Evolutionary conservation across 2,888 invertebrate species (phyloP).

Genomic region (Dicyrtoma fusca): DNA sequence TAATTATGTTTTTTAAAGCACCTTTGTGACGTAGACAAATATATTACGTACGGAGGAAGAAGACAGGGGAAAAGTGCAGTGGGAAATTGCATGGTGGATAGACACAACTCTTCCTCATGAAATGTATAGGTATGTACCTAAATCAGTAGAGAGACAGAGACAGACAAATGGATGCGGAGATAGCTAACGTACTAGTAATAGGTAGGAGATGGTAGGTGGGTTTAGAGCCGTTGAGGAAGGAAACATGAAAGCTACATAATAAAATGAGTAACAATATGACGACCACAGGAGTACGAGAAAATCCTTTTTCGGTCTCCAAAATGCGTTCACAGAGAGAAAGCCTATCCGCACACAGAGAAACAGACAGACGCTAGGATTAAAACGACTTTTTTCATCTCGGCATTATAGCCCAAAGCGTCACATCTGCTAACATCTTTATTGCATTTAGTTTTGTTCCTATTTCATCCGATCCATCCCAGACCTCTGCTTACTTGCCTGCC

Average conservation of each 20-base stretch:
- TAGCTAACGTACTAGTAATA: not conserved
- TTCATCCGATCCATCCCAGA: slow-evolving; percentile 27
- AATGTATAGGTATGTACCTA: too few species aligned
- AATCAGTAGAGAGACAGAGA: slow-evolving; percentile 17
- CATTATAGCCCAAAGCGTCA: slow-evolving; percentile 46
- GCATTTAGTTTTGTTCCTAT: slow-evolving; percentile 45
- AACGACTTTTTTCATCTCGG: slow-evolving; percentile 48
- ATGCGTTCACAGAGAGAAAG: slow-evolving; percentile 36
- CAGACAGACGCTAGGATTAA: slow-evolving; percentile 46
- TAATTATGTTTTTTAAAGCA: not conserved
- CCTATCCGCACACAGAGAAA: slow-evolving; percentile 38
- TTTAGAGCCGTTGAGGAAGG: not conserved
- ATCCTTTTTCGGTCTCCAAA: slow-evolving; percentile 46
- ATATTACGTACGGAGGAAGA: slow-evolving; percentile 10
- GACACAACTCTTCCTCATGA: too few species aligned
- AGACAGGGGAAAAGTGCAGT: not conserved
- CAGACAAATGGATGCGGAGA: not conserved
- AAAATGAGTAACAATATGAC: slow-evolving; percentile 31
- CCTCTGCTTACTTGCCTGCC: slow-evolving; percentile 14
- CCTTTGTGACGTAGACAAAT: too few species aligned
- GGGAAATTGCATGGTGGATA: not conserved
- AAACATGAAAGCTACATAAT: not conserved
- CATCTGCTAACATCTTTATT: slow-evolving; percentile 51
- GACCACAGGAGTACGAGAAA: slow-evolving; percentile 41
- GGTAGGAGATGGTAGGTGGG: not conserved